phyloP scores from a whole-genome alignment of 1,140 invertebrate genomes.

The Copidosoma floridanum region DNA sequence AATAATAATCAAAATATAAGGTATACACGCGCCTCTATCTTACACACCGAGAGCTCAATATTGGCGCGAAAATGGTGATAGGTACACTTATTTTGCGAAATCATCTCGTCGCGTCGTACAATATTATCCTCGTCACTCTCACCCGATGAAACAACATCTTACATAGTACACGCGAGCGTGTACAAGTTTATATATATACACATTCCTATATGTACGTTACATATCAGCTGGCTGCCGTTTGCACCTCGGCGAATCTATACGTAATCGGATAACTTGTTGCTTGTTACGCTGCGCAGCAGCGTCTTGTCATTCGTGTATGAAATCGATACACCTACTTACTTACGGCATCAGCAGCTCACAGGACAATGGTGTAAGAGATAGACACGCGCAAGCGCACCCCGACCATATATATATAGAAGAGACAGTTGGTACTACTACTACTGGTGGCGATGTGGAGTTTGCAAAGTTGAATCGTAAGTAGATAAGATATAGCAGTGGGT shows the following conservation, averaged over 20 bases:
- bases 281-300: slow-evolving; percentile 18
- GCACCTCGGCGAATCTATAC: background rate
- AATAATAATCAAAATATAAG: no score
- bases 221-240: no score
- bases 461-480: no score
- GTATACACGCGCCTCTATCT: no score
- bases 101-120: background rate
- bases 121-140: no score
- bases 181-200: no score
- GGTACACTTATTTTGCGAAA: background rate
- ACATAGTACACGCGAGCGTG: slow-evolving; percentile 13
- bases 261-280: slow-evolving; percentile 41
- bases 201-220: no score
- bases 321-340: slow-evolving; percentile 29
- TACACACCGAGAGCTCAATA: no score
- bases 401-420: background rate
- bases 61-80: no score
- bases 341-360: slow-evolving; percentile 4
- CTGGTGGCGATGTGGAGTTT: no score
- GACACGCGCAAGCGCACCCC: background rate
- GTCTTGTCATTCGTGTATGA: slow-evolving; percentile 33
- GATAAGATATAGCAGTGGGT: no score
- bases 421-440: no score
- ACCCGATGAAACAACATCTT: slow-evolving; percentile 11
- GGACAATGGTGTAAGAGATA: background rate